Percentiles rank a stretch among this genome's conserved stretches.
These are phyloP conservation scores for Mionectes olivaceus DNA, from an alignment of 2,797 vertebrate species.

Conservation along the genomic window DNA sequence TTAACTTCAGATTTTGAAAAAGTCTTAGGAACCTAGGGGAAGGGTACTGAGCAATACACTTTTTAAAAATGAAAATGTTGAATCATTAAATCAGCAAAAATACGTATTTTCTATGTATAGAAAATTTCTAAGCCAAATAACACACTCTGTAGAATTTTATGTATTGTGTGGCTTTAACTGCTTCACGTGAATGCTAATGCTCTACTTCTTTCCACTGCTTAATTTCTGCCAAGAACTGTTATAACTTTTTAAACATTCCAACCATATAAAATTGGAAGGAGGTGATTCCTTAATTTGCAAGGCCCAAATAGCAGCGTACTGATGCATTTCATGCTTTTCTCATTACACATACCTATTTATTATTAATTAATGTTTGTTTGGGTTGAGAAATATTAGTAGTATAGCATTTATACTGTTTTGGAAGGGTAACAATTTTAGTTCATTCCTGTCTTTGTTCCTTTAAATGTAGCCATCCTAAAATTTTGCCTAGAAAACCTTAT, in stretches of 20 bases:
- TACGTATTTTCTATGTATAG: neutral
- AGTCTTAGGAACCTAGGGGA: neutral
- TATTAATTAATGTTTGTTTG: neutral
- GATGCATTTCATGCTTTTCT: neutral
- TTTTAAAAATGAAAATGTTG: neutral
- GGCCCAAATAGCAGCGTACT: neutral
- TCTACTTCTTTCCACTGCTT: conserved; percentile 30
- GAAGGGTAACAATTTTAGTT: neutral
- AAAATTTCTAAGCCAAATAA: conserved; percentile 12
- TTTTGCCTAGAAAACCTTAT: neutral
- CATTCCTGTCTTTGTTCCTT: neutral
- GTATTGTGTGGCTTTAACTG: neutral
- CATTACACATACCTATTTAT: neutral
- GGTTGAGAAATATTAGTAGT: neutral
- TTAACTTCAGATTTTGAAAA: neutral
- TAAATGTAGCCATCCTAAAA: neutral
- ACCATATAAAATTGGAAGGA: neutral
- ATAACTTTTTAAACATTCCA: conserved; percentile 9
- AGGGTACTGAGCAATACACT: neutral
- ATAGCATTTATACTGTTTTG: neutral
- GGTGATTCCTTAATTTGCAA: neutral
- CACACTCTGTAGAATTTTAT: neutral
- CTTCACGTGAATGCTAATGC: neutral
- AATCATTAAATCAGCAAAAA: neutral
- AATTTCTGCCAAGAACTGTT: conserved; percentile 38